phyloP scores from a whole-genome alignment of 1,140 invertebrate species.

The Polyergus mexicanus region DNA sequence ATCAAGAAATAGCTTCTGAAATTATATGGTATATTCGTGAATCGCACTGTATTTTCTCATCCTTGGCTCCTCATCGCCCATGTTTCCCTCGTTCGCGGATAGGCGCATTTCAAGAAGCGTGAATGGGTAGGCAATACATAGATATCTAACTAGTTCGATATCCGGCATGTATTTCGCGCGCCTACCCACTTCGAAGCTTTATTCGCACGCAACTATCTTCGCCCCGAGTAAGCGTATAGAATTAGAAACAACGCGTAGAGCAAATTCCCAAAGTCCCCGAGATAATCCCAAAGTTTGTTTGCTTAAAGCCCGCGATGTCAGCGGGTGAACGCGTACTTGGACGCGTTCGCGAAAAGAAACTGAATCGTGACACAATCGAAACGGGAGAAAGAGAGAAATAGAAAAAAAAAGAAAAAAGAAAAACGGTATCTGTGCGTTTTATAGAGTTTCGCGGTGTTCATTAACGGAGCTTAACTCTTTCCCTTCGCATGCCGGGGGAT shows the following conservation, averaged over 20 bases:
- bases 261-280: conserved; percentile 72
- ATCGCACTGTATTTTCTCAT: neutral
- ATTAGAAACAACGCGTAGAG: conserved; percentile 71
- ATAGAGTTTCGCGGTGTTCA: conserved; percentile 67
- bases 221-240: conserved; percentile 54
- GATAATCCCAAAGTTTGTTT: conserved; percentile 74
- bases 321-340: conserved; percentile 16
- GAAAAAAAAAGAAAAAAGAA: conserved; percentile 18
- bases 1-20: neutral
- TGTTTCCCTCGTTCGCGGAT: conserved; percentile 21
- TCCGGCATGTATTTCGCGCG: conserved; percentile 42
- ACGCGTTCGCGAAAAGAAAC: conserved; percentile 29
- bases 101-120: conserved; percentile 28
- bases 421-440: conserved; percentile 50
- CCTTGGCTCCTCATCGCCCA: neutral
- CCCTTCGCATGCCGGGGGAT: conserved; percentile 53
- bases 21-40: neutral
- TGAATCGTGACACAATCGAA: conserved; percentile 47
- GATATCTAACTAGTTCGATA: conserved; percentile 52
- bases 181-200: conserved; percentile 57
- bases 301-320: conserved; percentile 51
- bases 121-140: conserved; percentile 12
- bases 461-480: conserved; percentile 63
- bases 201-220: conserved; percentile 70
- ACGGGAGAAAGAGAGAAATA: neutral